Conservation (phyloP, 1,140 invertebrate species). For the Wasmannia auropunctata region DNA sequence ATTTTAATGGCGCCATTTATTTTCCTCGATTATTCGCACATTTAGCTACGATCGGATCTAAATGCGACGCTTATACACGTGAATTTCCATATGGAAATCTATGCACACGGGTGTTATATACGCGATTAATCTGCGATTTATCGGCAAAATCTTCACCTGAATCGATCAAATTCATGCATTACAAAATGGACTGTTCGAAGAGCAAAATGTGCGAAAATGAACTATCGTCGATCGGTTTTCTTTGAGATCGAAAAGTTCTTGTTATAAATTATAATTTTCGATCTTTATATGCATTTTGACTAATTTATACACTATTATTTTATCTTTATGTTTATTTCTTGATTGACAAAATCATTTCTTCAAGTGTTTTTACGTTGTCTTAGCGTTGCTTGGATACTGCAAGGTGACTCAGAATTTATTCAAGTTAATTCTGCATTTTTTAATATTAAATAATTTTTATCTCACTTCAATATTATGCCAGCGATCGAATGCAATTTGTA, state of each 20-base stretch:
- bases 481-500: neutral
- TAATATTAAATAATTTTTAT: neutral
- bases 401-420: neutral
- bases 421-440: neutral
- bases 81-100: conserved; percentile 7
- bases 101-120: neutral
- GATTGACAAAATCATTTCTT: neutral
- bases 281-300: neutral
- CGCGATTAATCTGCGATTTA: conserved; percentile 22
- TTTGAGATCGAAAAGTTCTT: neutral
- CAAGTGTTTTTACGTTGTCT: neutral
- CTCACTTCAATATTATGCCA: neutral
- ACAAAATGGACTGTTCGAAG: neutral
- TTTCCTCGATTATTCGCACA: conserved; percentile 7
- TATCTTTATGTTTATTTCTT: neutral
- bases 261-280: neutral
- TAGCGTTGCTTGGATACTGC: neutral
- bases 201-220: neutral
- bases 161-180: neutral
- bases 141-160: neutral
- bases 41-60: conserved; percentile 12
- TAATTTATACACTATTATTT: neutral
- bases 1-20: conserved; percentile 35
- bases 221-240: neutral
- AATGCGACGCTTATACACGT: neutral